A percentile compares a stretch with the other conserved stretches of the same genome.
Conservation (phyloP, 1,140 invertebrate species). For the Ostrea denselamellosa region DNA sequence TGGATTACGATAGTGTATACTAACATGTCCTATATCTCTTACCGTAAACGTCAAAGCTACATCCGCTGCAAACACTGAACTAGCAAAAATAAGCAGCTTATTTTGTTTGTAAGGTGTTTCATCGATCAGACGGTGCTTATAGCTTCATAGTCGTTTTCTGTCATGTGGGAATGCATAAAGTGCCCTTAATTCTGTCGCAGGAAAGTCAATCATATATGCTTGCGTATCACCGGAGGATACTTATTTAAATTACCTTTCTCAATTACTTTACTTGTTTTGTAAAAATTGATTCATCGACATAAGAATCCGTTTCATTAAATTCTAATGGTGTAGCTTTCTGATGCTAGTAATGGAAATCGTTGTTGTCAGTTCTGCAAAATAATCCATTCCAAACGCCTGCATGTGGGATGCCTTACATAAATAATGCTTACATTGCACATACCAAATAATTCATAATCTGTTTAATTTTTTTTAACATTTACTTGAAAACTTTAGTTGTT, state of each 20-base stretch:
- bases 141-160: neutral
- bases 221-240: neutral
- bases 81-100: constrained; percentile 25
- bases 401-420: no score
- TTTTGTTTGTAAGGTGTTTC: constrained; percentile 20
- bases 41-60: neutral
- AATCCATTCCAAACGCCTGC: no score
- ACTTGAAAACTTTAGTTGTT: no score
- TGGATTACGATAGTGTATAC: neutral
- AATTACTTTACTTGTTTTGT: neutral
- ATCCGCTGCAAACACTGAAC: neutral
- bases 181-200: neutral
- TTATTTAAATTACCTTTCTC: neutral
- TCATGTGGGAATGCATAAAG: neutral
- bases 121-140: constrained; percentile 19
- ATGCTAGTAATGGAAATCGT: no score
- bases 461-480: no score
- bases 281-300: neutral
- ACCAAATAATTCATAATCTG: no score
- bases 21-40: neutral
- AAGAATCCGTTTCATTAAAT: neutral
- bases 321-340: no score
- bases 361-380: no score
- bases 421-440: no score
- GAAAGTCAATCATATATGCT: neutral